Base-by-base conservation (phyloP, 2,113 vertebrate species). In the Cacatua alba region DNA sequence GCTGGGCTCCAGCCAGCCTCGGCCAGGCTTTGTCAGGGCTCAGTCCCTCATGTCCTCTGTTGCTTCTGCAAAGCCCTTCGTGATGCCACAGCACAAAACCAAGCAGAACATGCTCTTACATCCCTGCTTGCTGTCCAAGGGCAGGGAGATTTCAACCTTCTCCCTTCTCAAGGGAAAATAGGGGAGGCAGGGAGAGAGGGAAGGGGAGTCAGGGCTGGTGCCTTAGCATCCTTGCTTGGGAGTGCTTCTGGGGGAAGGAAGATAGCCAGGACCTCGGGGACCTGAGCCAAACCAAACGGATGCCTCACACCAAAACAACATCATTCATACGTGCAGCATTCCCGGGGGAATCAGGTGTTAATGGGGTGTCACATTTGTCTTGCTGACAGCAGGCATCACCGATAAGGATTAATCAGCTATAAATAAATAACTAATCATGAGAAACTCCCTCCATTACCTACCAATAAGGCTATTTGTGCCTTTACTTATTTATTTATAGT, bases 391-490 rank as follows among this genome's bases (percentile, higher is more conserved):
- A 95, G 95, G 64, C 72, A 44, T 55, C 64, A 3, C 86, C 0
- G 88, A 95, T 95, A 97, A 94, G 94, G 69, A 65, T 93, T 86
- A 88, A 93, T 82, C 86, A 90, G 72, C 76, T 46, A 6, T 7
- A 90, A 96, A 81, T 85, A 92, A 95, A 94, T 78, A 94, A 94
- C 90, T 70, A 90, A 88, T 16, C 16, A 51, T 1, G 43, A 94
- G 71, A 92, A 90, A 23, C 0, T 24, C 67, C n/a, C 12, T 59
- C 83, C 86, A 55, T 31, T 55, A 88, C 68, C 90, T 75, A 59
- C 65, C 55, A 90, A 90, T 78, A 64, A 74, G 72, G 33, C 26
- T 70, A 64, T 88, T 92, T 59, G 41, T 6, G n/a, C 46, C 0
- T 35, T 60, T 72, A 6, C 53, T 17, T 49, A 31, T 51, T 25